Evolutionary conservation across 92 coral and sea anemone species (phyloP).

Genomic region (Montipora capitata): DNA sequence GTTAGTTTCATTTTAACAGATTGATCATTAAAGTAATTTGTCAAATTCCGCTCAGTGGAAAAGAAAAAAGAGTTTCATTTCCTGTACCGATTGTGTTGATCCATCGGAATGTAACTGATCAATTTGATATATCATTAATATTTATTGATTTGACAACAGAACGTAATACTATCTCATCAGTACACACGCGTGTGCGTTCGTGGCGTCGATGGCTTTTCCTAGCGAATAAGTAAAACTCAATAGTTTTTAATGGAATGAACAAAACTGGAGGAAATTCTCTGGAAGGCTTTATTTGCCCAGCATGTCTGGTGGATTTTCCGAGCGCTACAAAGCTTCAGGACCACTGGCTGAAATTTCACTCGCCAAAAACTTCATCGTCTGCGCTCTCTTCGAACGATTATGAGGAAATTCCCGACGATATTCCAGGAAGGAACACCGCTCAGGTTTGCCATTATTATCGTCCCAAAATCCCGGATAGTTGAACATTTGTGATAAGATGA

Average conservation of each 20-base stretch:
- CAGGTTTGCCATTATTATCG: slow-evolving; percentile 31
- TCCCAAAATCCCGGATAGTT: neutral
- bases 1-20: too few relatives aligned
- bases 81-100: slow-evolving; percentile 25
- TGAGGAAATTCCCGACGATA: slow-evolving; percentile 73
- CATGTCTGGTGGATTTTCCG: slow-evolving; percentile 91
- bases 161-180: neutral
- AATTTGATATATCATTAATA: slow-evolving; percentile 32
- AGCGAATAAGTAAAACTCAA: neutral
- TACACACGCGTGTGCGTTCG: neutral
- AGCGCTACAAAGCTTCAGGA: slow-evolving; percentile 85
- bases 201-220: neutral
- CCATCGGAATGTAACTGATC: slow-evolving; percentile 16
- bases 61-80: neutral
- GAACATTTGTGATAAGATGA: slow-evolving; percentile 4
- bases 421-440: slow-evolving; percentile 3
- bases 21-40: too few relatives aligned
- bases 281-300: slow-evolving; percentile 99
- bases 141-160: neutral
- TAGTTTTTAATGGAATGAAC: slow-evolving; percentile 87
- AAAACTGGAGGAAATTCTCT: slow-evolving; percentile 73
- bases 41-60: neutral
- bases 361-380: slow-evolving; percentile 31
- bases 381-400: slow-evolving; percentile 63
- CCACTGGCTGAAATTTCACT: slow-evolving; percentile 91